Evolutionary conservation across 1,140 invertebrate genomes (phyloP).

Genomic region (Drosophila bocki): DNA sequence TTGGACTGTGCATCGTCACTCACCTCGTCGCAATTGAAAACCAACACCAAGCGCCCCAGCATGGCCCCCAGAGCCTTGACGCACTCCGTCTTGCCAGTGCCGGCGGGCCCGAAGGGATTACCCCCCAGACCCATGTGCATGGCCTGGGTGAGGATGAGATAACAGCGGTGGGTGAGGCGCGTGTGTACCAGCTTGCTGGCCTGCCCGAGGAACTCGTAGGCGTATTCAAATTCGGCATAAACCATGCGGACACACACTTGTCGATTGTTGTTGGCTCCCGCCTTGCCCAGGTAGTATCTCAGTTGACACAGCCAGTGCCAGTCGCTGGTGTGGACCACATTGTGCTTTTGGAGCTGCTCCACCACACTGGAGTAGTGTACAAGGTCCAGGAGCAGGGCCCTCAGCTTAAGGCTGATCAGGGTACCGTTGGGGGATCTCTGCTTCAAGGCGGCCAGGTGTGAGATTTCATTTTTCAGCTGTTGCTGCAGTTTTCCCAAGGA

Average conservation of each 20-base stretch:
- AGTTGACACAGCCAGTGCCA: constrained; percentile 99
- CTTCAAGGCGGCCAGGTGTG: constrained; percentile 68
- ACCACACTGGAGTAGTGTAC: constrained; percentile 96
- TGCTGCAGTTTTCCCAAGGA: constrained; percentile 86
- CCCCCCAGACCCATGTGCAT: constrained; percentile 98
- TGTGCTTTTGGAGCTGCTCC: constrained; percentile 90
- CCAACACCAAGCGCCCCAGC: constrained; percentile 96
- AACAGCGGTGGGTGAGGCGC: constrained; percentile 97
- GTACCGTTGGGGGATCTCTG: constrained; percentile 53
- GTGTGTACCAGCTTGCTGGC: constrained; percentile 96
- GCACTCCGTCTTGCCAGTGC: constrained; percentile 99
- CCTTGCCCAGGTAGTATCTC: constrained; percentile 87
- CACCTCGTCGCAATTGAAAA: constrained; percentile 99
- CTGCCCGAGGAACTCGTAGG: constrained; percentile 99
- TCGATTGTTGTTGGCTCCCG: constrained; percentile 75
- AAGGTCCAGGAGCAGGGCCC: constrained; percentile 95
- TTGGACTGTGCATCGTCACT: constrained; percentile 26
- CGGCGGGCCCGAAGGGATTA: constrained; percentile 99
- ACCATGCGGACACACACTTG: constrained; percentile 90
- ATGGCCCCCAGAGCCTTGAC: constrained; percentile 97
- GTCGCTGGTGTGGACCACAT: constrained; percentile 88
- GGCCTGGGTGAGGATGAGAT: constrained; percentile 97
- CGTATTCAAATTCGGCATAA: constrained; percentile 96
- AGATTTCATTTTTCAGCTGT: constrained; percentile 84
- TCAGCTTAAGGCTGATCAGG: constrained; percentile 87